Conservation (phyloP, 37 sponge, comb jelly and placozoan species). For the Petrosia ficiformis region DNA sequence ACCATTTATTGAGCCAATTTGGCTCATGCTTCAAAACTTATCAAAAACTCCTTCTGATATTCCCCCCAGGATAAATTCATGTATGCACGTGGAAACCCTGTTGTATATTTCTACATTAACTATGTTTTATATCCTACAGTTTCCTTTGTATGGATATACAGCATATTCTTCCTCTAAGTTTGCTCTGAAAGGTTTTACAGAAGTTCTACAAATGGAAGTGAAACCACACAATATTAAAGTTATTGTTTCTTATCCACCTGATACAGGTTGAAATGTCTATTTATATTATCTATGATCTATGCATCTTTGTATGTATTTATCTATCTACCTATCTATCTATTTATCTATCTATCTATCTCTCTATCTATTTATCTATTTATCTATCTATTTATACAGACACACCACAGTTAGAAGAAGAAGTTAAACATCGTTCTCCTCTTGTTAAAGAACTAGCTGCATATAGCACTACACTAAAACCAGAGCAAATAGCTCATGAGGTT, state of each 20-base stretch:
- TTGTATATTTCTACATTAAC: not conserved
- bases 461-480: conserved; percentile 31
- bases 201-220: conserved; percentile 92
- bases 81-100: too few relatives aligned
- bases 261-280: conserved; percentile 55
- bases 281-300: conserved; percentile 28
- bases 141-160: conserved; percentile 91
- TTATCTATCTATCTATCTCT: too few relatives aligned
- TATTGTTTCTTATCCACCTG: conserved; percentile 94
- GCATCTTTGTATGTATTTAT: too few relatives aligned
- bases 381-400: conserved; percentile 42
- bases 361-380: too few relatives aligned
- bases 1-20: too few relatives aligned
- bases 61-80: too few relatives aligned
- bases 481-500: conserved; percentile 33
- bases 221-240: conserved; percentile 82
- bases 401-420: conserved; percentile 60
- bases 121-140: conserved; percentile 26
- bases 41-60: too few relatives aligned
- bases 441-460: not conserved
- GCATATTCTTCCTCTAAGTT: conserved; percentile 88
- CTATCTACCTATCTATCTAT: too few relatives aligned
- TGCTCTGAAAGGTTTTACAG: conserved; percentile 91
- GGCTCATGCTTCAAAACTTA: too few relatives aligned
- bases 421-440: conserved; percentile 15